These are phyloP conservation scores for Cryptus armator DNA, from an alignment of 2,888 invertebrate genomes.

Conservation along the genomic window DNA sequence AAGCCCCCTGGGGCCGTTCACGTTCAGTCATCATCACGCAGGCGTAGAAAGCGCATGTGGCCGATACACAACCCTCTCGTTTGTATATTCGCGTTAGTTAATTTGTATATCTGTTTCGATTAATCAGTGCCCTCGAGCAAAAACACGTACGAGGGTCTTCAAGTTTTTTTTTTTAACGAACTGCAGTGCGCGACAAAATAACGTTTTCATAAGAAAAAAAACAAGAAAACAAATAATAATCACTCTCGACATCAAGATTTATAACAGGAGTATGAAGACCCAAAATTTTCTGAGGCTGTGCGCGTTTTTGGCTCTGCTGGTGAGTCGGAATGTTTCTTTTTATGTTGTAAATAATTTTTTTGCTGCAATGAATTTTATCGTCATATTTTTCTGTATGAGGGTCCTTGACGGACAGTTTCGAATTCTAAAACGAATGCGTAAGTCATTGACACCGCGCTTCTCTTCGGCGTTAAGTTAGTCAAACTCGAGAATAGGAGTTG, in stretches of 20 bases:
- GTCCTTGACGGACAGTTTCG: constrained; percentile 23
- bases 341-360: background rate
- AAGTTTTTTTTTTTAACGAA: background rate
- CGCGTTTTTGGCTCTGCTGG: constrained; percentile 66
- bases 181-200: background rate
- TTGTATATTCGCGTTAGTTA: constrained; percentile 9
- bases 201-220: background rate
- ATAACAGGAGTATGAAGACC: constrained; percentile 50
- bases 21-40: constrained; percentile 82
- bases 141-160: background rate
- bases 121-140: constrained; percentile 7
- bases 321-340: constrained; percentile 66
- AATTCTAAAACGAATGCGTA: constrained; percentile 41
- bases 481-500: constrained; percentile 14
- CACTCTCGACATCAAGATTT: background rate
- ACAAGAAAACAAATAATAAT: background rate
- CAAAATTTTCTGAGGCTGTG: constrained; percentile 42
- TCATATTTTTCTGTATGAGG: background rate
- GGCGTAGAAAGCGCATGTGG: constrained; percentile 74
- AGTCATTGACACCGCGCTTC: constrained; percentile 64
- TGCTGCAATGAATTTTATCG: background rate
- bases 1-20: constrained; percentile 63
- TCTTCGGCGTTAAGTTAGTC: constrained; percentile 40
- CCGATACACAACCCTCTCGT: constrained; percentile 21
- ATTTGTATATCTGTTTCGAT: constrained; percentile 21